A percentile compares a stretch with the other conserved stretches of the same genome.
Conservation (phyloP, 2,113 vertebrate species). For the Petaurus breviceps region DNA sequence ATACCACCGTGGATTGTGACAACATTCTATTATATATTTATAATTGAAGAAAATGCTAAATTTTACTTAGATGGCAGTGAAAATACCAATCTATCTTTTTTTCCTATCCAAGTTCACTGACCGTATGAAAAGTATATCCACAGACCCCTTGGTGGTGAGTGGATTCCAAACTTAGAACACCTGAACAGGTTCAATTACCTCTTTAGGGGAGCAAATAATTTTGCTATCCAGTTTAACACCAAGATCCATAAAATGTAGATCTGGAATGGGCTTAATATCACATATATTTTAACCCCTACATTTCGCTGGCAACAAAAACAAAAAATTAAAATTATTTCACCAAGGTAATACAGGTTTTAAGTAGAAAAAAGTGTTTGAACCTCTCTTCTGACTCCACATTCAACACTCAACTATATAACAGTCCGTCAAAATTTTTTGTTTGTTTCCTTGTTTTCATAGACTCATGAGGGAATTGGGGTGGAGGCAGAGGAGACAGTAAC, state of each 20-base stretch:
- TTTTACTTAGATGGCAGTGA: neutral
- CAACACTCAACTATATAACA: too few relatives aligned
- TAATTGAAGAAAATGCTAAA: neutral
- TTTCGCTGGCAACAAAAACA: neutral
- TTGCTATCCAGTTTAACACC: neutral
- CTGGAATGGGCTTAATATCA: neutral
- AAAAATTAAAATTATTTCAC: neutral
- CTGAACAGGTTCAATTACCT: neutral
- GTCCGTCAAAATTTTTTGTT: neutral
- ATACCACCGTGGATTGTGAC: neutral
- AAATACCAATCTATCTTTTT: neutral
- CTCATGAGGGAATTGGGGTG: neutral
- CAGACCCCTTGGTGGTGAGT: neutral
- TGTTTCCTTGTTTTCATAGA: neutral
- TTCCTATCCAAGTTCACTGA: neutral
- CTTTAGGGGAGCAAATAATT: neutral
- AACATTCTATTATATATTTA: neutral
- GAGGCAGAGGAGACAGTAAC: neutral
- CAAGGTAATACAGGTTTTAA: neutral
- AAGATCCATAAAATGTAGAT: neutral
- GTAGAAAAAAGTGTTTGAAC: too few relatives aligned
- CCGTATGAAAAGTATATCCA: rapidly evolving
- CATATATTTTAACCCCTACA: neutral
- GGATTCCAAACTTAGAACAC: neutral
- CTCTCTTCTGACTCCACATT: too few relatives aligned